Evolutionary conservation across 2,113 vertebrate genomes (phyloP), one percentile per base, ranked within the genome.

Genomic region (Oceanites oceanicus): DNA sequence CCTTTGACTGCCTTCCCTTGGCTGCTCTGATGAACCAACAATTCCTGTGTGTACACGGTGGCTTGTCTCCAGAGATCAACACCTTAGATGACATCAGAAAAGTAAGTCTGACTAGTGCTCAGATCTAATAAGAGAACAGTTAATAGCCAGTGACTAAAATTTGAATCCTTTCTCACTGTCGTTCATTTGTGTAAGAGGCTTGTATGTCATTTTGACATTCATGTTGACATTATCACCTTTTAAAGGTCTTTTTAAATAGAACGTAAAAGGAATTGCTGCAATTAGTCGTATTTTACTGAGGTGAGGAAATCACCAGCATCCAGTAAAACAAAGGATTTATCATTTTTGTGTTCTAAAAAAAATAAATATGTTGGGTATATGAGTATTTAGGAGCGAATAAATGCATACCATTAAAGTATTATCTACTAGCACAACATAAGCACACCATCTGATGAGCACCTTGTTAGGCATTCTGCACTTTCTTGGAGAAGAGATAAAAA

Each of bases 1-100:
- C 99, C 98, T 99, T 99, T 3, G 99, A 99, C 98, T 99, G 99
- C 98, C 99, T 99, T 97, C 99, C 99, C 22, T 96, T 99, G 99
- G 99, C 99, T 67, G 99, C 99, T 52, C 98, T 99, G 97, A 99
- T 99, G 99, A 99, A 99, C 98, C 99, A 99, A 97, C 99, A 99
- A 91, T 99, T 99, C 98, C 98, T 99, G 94, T 99, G 99, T 95
- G 99, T 99, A 89, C 99, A 99, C 0, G 99, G 99, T 62, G 99
- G 99, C 86, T 98, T 99, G 96, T 99, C 99, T 96, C 99, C 99
- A 30, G 99, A 99, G 98, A 99, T 99, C 97, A 99, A 99, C 97
- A 99, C 99, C 95, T 98, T 99, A 96, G 99, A 99, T 94, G 99
- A 99, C 97, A 99, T 99, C 98, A 99, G 99, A 98, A 99, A 99